Evolutionary conservation across 2,888 invertebrate species (phyloP).

Genomic region (Caenorhabditis wallacei): DNA sequence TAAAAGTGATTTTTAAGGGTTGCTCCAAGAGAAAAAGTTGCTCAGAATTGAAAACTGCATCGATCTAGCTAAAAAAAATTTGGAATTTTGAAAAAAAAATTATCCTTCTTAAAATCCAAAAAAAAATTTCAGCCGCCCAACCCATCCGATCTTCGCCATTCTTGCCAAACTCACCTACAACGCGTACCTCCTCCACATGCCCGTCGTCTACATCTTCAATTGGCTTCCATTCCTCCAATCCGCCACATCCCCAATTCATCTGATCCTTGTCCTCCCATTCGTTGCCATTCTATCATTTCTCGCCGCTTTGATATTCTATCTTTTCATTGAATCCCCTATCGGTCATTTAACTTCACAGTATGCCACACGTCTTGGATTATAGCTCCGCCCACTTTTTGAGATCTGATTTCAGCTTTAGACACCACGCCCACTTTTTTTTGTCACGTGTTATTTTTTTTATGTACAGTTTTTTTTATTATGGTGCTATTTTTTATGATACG

Average conservation of each 20-base stretch:
- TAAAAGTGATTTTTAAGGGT: background rate
- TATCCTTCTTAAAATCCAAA: too few relatives aligned
- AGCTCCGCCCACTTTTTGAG: too few relatives aligned
- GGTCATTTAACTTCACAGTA: constrained; percentile 57
- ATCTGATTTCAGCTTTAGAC: constrained; percentile 23
- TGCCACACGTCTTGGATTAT: constrained; percentile 48
- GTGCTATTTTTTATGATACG: background rate
- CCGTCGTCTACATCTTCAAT: constrained; percentile 81
- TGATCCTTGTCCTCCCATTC: constrained; percentile 77
- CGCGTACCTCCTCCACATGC: constrained; percentile 82
- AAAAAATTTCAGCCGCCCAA: constrained; percentile 71
- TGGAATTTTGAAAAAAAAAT: background rate
- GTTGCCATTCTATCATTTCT: constrained; percentile 76
- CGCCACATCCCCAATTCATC: constrained; percentile 74
- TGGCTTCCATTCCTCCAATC: constrained; percentile 76
- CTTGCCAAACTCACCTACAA: constrained; percentile 79
- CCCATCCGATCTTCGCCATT: constrained; percentile 72
- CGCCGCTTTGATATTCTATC: constrained; percentile 78
- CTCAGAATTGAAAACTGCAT: too few relatives aligned
- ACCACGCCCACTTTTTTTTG: background rate
- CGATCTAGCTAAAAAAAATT: too few relatives aligned
- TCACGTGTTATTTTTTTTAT: constrained; percentile 3
- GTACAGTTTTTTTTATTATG: background rate
- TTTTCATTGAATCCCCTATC: constrained; percentile 79
- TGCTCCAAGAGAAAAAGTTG: too few relatives aligned